Evolutionary conservation across 2,113 vertebrate species (phyloP).

Genomic region (Propithecus coquereli): DNA sequence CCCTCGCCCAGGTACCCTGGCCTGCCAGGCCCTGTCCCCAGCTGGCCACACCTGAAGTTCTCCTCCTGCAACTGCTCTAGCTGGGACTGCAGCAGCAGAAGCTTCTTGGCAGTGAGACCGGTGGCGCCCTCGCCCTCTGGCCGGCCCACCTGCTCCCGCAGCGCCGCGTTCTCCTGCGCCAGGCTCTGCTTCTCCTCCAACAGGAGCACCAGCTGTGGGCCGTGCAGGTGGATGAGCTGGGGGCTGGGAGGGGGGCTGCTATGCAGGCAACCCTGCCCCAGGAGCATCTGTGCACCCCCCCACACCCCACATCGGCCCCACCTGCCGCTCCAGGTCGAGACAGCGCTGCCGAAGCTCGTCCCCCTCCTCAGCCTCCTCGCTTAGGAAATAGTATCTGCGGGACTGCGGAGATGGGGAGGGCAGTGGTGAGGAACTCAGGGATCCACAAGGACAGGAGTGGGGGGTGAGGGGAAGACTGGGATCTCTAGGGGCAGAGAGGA

Average conservation of each 20-base stretch:
- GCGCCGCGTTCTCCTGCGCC: constrained; percentile 80
- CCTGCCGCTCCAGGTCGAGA: constrained; percentile 90
- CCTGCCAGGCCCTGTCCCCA: not conserved
- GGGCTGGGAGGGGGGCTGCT: not conserved
- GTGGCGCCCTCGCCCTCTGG: constrained; percentile 78
- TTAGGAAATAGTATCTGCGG: constrained; percentile 93
- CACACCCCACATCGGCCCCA: constrained; percentile 58
- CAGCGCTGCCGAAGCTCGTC: constrained; percentile 85
- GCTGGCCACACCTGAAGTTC: constrained; percentile 87
- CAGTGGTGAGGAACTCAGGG: not conserved
- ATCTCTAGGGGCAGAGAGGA: not conserved
- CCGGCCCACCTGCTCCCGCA: constrained; percentile 82
- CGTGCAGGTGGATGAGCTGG: not conserved
- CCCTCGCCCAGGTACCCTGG: fast-evolving
- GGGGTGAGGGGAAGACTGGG: not conserved
- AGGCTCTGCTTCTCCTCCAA: constrained; percentile 88
- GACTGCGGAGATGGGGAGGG: constrained; percentile 79
- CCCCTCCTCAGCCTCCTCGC: constrained; percentile 87
- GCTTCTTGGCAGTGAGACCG: constrained; percentile 89
- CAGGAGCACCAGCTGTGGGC: constrained; percentile 81
- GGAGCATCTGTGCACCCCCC: not conserved
- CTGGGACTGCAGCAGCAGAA: constrained; percentile 92
- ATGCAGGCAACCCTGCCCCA: not conserved
- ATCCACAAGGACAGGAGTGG: not conserved
- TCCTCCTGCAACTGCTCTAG: constrained; percentile 94